Percentiles rank a stretch among this genome's conserved stretches.
Evolutionary conservation across 2,797 vertebrate species (phyloP).

Genomic region (Myotis vivesi): DNA sequence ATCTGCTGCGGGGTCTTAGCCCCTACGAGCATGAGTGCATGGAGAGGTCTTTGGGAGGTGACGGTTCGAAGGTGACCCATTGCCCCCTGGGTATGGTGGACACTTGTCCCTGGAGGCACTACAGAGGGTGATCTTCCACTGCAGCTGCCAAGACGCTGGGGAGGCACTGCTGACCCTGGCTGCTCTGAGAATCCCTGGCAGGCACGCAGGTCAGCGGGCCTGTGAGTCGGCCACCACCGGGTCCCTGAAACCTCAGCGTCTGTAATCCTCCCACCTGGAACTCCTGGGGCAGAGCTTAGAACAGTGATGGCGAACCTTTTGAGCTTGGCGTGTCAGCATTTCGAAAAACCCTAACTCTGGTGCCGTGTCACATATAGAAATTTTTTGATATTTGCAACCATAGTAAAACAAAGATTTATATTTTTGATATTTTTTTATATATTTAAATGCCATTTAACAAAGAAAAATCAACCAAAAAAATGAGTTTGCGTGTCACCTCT

Average conservation of each 20-base stretch:
- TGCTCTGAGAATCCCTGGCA: not conserved
- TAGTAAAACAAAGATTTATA: no score
- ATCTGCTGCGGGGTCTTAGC: not conserved
- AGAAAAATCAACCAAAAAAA: no score
- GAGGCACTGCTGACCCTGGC: not conserved
- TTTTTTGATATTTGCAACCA: no score
- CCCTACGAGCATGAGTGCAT: rapidly evolving
- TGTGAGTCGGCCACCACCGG: not conserved
- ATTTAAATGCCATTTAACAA: no score
- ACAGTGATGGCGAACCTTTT: no score
- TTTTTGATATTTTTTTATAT: no score
- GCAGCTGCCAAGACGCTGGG: not conserved
- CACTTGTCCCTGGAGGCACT: not conserved
- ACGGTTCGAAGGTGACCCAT: not conserved
- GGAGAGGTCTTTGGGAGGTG: not conserved
- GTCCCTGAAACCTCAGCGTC: not conserved
- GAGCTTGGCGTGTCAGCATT: no score
- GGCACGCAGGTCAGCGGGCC: rapidly evolving
- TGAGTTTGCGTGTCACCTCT: no score
- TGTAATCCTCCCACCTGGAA: no score
- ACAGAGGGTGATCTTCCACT: not conserved
- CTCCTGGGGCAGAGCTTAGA: not conserved
- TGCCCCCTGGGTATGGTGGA: not conserved
- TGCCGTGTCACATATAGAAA: no score
- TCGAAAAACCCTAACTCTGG: no score